These are phyloP conservation scores for Chydorus sphaericus DNA, from an alignment of 2,888 invertebrate genomes.

Conservation along the genomic window DNA sequence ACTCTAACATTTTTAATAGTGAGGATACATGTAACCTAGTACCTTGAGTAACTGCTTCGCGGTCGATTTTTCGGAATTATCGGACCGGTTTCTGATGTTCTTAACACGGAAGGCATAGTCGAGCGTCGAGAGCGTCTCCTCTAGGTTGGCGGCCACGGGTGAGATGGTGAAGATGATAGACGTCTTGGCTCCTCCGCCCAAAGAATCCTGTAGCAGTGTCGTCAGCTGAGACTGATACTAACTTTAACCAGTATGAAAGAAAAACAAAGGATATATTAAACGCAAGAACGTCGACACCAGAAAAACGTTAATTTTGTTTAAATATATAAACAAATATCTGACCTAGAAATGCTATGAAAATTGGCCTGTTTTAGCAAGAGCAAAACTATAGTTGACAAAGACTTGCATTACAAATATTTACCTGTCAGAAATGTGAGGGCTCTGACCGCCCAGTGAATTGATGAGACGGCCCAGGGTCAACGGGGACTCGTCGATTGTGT, in stretches of 20 bases:
- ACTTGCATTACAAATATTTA: too few species aligned
- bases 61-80: constrained; percentile 78
- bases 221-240: constrained; percentile 83
- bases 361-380: neutral
- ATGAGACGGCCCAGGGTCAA: constrained; percentile 90
- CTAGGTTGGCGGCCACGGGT: constrained; percentile 69
- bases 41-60: constrained; percentile 65
- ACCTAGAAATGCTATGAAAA: too few species aligned
- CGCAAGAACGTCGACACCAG: neutral
- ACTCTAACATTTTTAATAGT: neutral
- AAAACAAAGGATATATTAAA: neutral
- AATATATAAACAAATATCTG: neutral
- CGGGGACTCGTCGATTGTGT: constrained; percentile 89
- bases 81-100: constrained; percentile 82
- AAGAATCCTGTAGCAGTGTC: constrained; percentile 81
- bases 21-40: constrained; percentile 14
- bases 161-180: constrained; percentile 94
- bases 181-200: constrained; percentile 92
- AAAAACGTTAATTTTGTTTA: constrained; percentile 1
- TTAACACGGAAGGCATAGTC: constrained; percentile 92
- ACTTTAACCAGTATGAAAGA: constrained; percentile 7
- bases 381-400: too few species aligned
- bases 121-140: constrained; percentile 86
- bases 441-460: constrained; percentile 78
- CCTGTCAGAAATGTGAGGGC: constrained; percentile 89